Base-by-base conservation (phyloP, 2,888 invertebrate species). In the Cryptocephalus moraei region DNA sequence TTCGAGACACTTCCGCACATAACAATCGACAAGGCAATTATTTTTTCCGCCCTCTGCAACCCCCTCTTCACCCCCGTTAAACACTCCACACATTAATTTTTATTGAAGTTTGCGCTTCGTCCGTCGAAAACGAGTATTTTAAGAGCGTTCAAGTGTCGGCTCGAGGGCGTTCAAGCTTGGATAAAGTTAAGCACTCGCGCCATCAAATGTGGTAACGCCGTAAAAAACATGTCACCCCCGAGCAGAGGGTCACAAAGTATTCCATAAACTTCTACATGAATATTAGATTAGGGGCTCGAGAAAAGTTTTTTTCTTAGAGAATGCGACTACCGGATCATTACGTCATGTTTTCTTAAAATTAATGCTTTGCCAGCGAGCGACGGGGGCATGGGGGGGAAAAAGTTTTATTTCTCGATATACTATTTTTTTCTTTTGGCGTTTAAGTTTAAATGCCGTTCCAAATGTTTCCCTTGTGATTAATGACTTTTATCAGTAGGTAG, bases 241-340 rank as follows among this genome's bases (percentile, higher is more conserved):
- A 47, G 39, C 43, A 6, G 12, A 12, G 58, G 58, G 57, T 58
- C 56, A 56, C 53, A 53, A 56, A 53, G 51, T 55, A 55, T 53
- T 58, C 58, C 57, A 57, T 57, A 57, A 60, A 60, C 56, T 60
- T 55, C 53, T 58, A 61, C 61, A 61, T 61, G 61, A 61, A 61
- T 61, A 61, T 61, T 61, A 61, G 61, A 61, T 61, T 60, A 61
- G 54, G 55, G 57, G 13, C 31, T 33, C 22, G 32, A 31, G 42
- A 42, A 42, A 32, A 31, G 42, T 32, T 42, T 32, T 22, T 22
- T 22, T 22, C 22, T 22, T 22, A 22, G 22, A 22, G 22, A 22
- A 22, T 22, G 22, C 22, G 22, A 22, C 22, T 22, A 36, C n/a
- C n/a, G 12, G 36, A 36, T 36, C 36, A 36, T 36, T 36, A 36